Base-by-base conservation (phyloP, 1,140 invertebrate genomes). In the Cydia strobilella region DNA sequence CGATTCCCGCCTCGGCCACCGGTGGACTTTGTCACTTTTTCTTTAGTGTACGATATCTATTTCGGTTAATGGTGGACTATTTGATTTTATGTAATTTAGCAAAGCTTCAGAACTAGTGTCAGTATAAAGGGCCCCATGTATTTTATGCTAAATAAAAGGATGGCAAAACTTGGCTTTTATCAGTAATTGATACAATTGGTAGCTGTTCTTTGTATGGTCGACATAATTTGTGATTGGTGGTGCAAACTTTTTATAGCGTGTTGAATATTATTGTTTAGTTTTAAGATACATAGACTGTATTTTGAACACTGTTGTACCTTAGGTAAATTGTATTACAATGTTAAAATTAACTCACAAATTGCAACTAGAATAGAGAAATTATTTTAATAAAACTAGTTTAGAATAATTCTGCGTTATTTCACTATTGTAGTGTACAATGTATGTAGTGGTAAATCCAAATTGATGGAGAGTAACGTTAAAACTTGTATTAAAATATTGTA, bases 221-320 rank as follows among this genome's bases (percentile, higher is more conserved):
- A 74, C 76, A 65, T 78, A 84, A 82, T 82, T 80, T 88, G 82
- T 86, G 73, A 90, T 86, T 90, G 91, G 91, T 93, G 91, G 91
- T 93, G 91, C 91, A 93, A 93, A 90, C 89, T 91, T 86, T 90
- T 86, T 79, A 82, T 87, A 87, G 85, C 78, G 78, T 81, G 89
- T 86, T 83, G 84, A 80, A 82, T 62, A 78, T 77, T 39, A 74
- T 82, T 86, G 82, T 86, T 83, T 90, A 90, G 84, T 84, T 81
- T 82, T 92, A 92, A 92, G 90, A 83, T 42, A 63, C 31, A 90
- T 86, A 86, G 85, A 83, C 75, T 83, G 83, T 87, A 84, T 79
- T 86, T 79, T 82, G 77, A 79, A 74, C 79, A 82, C 77, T 82
- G 79, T 88, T 84, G 80, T 88, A 88, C 89, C 80, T 89, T 92